These are phyloP conservation scores for Leptinotarsa haldemani DNA, from an alignment of 2,888 invertebrate genomes.

Conservation along the genomic window DNA sequence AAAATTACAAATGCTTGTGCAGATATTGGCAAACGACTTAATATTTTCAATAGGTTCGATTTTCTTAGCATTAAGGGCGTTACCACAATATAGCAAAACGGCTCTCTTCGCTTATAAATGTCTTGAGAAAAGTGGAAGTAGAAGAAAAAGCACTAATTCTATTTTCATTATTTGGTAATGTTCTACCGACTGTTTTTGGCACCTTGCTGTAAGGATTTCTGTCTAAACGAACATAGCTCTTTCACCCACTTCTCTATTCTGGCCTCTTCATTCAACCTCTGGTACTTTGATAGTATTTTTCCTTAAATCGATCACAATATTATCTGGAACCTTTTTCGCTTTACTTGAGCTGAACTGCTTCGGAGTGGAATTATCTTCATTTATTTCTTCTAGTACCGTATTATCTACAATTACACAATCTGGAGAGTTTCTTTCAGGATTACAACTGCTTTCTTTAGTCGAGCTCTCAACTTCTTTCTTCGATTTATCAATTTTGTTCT, in stretches of 20 bases:
- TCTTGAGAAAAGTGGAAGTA: constrained; percentile 38
- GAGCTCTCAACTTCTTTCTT: constrained; percentile 35
- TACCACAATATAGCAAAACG: no score
- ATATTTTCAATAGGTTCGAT: no score
- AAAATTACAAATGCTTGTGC: no score
- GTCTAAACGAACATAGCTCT: constrained; percentile 63
- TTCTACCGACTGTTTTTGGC: constrained; percentile 51
- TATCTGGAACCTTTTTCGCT: constrained; percentile 73
- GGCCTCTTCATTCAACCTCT: constrained; percentile 73
- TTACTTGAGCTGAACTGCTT: constrained; percentile 69
- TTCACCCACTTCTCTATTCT: constrained; percentile 82
- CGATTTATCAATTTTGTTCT: constrained; percentile 27
- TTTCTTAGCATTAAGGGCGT: no score
- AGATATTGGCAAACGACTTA: no score
- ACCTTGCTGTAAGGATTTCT: constrained; percentile 63
- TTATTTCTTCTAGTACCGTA: constrained; percentile 76
- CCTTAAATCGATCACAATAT: constrained; percentile 79
- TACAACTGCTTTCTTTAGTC: constrained; percentile 31
- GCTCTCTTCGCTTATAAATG: no score
- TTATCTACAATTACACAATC: constrained; percentile 67
- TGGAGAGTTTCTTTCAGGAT: constrained; percentile 37
- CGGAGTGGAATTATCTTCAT: constrained; percentile 76
- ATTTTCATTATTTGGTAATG: constrained; percentile 31
- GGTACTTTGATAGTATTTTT: constrained; percentile 78
- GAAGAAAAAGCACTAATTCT: constrained; percentile 24